Evolutionary conservation across 2,797 vertebrate species (phyloP).

Genomic region (Borostomias antarcticus): DNA sequence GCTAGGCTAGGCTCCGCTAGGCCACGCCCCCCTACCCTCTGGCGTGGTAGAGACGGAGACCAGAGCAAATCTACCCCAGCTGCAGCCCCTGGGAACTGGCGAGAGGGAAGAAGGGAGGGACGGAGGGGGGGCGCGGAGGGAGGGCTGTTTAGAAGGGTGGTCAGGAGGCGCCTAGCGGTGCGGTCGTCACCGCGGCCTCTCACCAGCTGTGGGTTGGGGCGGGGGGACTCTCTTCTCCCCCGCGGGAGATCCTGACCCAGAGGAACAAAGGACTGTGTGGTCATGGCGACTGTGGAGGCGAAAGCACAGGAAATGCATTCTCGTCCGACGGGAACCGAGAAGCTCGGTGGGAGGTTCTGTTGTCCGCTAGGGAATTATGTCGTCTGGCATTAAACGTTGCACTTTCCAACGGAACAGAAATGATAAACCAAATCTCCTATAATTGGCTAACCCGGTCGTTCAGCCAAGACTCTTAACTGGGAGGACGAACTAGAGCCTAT

Average conservation of each 20-base stretch:
- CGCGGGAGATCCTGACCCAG: slow-evolving; percentile 56
- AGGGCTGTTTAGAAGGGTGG: slow-evolving; percentile 47
- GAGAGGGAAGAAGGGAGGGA: slow-evolving; percentile 19
- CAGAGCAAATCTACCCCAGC: slow-evolving; percentile 76
- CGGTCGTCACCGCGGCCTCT: slow-evolving; percentile 67
- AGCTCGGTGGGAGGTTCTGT: slow-evolving; percentile 66
- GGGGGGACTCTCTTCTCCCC: slow-evolving; percentile 38
- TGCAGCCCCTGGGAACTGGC: slow-evolving; percentile 65
- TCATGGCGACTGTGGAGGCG: slow-evolving; percentile 54
- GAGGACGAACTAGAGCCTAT: slow-evolving; percentile 16
- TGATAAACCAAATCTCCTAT: slow-evolving; percentile 52
- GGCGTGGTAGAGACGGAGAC: slow-evolving; percentile 48
- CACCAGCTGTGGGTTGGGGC: slow-evolving; percentile 62
- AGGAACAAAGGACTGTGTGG: slow-evolving; percentile 68
- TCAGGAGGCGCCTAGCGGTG: slow-evolving; percentile 66
- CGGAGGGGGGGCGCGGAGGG: not conserved
- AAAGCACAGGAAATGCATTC: slow-evolving; percentile 63
- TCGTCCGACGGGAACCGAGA: slow-evolving; percentile 55
- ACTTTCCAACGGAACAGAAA: slow-evolving; percentile 59
- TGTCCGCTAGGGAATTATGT: slow-evolving; percentile 46
- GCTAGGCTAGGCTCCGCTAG: slow-evolving; percentile 37
- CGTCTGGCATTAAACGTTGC: slow-evolving; percentile 52
- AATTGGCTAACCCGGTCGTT: slow-evolving; percentile 32
- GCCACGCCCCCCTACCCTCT: not conserved
- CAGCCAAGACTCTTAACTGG: slow-evolving; percentile 22